Percentiles rank a stretch among this genome's conserved stretches.
These are phyloP conservation scores for Telmatherina bonti DNA, from an alignment of 2,797 vertebrate species.

Conservation along the genomic window DNA sequence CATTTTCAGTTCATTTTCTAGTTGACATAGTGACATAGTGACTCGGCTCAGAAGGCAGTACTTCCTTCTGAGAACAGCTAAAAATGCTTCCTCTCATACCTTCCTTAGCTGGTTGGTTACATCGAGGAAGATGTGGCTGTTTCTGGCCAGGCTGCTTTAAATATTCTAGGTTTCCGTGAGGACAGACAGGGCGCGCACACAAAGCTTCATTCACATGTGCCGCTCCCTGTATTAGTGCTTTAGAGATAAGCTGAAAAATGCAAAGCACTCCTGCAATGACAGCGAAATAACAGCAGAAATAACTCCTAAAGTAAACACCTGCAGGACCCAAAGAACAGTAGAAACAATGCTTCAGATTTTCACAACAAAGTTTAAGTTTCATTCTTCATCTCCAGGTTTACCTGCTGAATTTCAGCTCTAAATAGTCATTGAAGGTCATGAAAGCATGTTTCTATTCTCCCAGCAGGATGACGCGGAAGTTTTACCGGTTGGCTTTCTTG, in stretches of 20 bases:
- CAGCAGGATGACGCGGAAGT: too few species aligned
- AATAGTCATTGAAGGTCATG: too few species aligned
- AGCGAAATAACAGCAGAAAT: background rate
- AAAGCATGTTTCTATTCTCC: too few species aligned
- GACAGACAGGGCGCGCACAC: background rate
- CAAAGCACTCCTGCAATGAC: constrained; percentile 21
- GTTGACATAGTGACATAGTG: constrained; percentile 14
- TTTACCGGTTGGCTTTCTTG: too few species aligned
- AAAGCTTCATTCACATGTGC: background rate
- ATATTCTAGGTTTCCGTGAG: background rate
- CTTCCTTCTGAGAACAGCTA: background rate
- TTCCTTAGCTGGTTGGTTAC: constrained; percentile 6
- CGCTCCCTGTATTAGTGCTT: background rate
- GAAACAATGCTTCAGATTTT: too few species aligned
- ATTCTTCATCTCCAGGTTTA: too few species aligned
- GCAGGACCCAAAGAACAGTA: too few species aligned
- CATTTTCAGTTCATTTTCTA: too few species aligned
- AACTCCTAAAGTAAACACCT: too few species aligned
- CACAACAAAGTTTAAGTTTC: background rate
- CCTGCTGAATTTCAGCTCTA: too few species aligned
- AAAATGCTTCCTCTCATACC: too few species aligned
- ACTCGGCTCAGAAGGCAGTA: constrained; percentile 31
- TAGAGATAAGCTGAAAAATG: constrained; percentile 44
- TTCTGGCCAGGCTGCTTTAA: constrained; percentile 22
- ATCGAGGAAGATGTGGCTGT: constrained; percentile 10